Base-by-base conservation (phyloP, 1,140 invertebrate genomes). In the Hermetia illucens region DNA sequence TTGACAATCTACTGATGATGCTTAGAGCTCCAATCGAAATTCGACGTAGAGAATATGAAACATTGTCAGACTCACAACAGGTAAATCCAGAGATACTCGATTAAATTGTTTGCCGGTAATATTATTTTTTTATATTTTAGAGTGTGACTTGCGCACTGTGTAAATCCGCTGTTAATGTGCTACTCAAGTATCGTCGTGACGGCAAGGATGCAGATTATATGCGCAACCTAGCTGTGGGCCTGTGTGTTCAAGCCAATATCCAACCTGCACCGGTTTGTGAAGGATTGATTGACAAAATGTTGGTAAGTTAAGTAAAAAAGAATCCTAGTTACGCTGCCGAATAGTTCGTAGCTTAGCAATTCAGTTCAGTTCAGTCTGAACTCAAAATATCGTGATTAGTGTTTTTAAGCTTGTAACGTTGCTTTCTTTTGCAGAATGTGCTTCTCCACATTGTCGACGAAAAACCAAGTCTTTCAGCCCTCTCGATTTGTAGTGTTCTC, bases 201-300 rank as follows among this genome's bases (percentile, higher is more conserved):
- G n/a, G n/a, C 47, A 47, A 29, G 49, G 49, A 0, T 52, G 54
- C 2, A 49, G 55, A 19, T 32, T 55, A 2, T 34, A 51, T 38
- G 48, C 48, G 44, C n/a, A 38, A 51, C 3, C 42, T 48, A 0
- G 45, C 68, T 1, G 51, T 61, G 8, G 58, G 62, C 5, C 39
- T 77, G 2, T 79, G 77, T 38, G 47, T 47, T 2, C 32, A 58
- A 4, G 42, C 78, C 1, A 63, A 70, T 6, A 58, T 79, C 5
- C 63, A 74, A 48, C 62, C 57, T 1, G 49, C 62, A 8, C 48
- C 45, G 38, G 70, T 77, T n/a, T 80, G 77, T 44, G 41, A 46
- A 10, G 75, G 75, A 19, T 43, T 67, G 6, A 46, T 79, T 5
- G 57, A 64, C 27, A 47, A 68, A 3, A 73, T 78, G 46, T 42